A percentile compares a stretch with the other conserved stretches of the same genome.
These are phyloP conservation scores for Mylabris phalerata DNA, from an alignment of 1,140 invertebrate species.

Conservation along the genomic window DNA sequence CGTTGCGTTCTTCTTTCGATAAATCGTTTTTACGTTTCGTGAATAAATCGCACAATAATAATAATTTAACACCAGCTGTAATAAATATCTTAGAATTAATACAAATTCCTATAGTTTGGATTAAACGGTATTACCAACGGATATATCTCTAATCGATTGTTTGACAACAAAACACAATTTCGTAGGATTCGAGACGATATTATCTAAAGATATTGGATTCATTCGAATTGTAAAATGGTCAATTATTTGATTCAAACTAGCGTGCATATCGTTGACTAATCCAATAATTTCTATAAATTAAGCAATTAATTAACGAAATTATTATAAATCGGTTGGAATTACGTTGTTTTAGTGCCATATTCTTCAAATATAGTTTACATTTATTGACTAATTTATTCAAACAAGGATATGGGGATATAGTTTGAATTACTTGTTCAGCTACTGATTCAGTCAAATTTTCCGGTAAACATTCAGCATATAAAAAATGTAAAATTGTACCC, in stretches of 20 bases:
- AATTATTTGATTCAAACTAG: conserved; percentile 51
- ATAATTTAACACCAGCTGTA: conserved; percentile 46
- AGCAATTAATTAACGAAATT: neutral
- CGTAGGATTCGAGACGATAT: conserved; percentile 45
- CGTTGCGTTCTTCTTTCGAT: conserved; percentile 52
- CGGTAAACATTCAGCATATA: conserved; percentile 60
- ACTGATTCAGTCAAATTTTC: conserved; percentile 49
- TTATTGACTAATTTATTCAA: conserved; percentile 49
- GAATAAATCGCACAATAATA: conserved; percentile 57
- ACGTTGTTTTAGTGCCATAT: conserved; percentile 59
- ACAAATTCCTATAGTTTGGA: neutral
- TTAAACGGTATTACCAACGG: conserved; percentile 43
- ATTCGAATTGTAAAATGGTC: conserved; percentile 44
- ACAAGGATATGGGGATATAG: conserved; percentile 44
- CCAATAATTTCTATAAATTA: conserved; percentile 51
- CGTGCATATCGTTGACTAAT: conserved; percentile 55
- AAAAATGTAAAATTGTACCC: conserved; percentile 52
- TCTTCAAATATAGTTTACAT: conserved; percentile 54
- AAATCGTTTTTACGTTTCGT: conserved; percentile 50
- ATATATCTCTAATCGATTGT: conserved; percentile 51
- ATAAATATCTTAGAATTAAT: conserved; percentile 14
- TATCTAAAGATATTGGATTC: conserved; percentile 27
- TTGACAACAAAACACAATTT: conserved; percentile 55
- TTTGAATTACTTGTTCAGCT: conserved; percentile 49
- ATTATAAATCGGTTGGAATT: conserved; percentile 30